Evolutionary conservation across 1,140 invertebrate genomes (phyloP), one percentile per base, ranked within the genome.

Genomic region (Drosophila watanabei): DNA sequence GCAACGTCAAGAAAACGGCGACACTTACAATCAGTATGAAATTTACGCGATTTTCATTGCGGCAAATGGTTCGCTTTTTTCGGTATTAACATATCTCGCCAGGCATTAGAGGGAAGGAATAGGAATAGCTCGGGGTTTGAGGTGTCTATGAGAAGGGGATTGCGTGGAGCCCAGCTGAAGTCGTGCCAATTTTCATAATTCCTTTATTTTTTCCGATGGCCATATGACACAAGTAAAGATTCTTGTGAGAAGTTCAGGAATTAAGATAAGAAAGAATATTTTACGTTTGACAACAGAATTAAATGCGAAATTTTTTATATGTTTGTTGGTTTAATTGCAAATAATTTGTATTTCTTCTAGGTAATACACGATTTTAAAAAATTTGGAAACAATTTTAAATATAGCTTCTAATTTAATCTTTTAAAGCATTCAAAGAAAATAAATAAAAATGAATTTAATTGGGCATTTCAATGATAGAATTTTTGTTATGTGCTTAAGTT

Each of bases 21-120:
- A 88, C 85, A 88, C 85, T 88, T 85, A 88, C 85, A 88, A 88
- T 88, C 85, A 88, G 85, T 88, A 88, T 81, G 81, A 88, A 88
- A 88, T 88, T 88, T 88, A 88, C 85, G 85, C 85, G 85, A 88
- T 88, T 88, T 88, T 88, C 85, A 88, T 89, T 88, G 85, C 85
- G 85, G 85, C 85, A 88, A 88, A 88, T 88, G 85, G 85, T 88
- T 88, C 70, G 85, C 77, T 89, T 88, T 88, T 88, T 88, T 88
- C 69, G 81, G 85, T 88, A 89, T 88, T 88, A 88, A 88, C 85
- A 88, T 88, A 89, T 88, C 78, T 88, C 65, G 75, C 65, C 76
- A 82, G 57, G 60, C 69, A 68, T 61, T 37, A 20, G 59, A 18
- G 30, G 32, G 30, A n/a, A 13, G 33, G 20, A 18, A 43, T 10